Percentiles rank a stretch among this genome's conserved stretches.
phyloP scores from a whole-genome alignment of 2,797 vertebrate genomes.

The Fistularia commersonii region DNA sequence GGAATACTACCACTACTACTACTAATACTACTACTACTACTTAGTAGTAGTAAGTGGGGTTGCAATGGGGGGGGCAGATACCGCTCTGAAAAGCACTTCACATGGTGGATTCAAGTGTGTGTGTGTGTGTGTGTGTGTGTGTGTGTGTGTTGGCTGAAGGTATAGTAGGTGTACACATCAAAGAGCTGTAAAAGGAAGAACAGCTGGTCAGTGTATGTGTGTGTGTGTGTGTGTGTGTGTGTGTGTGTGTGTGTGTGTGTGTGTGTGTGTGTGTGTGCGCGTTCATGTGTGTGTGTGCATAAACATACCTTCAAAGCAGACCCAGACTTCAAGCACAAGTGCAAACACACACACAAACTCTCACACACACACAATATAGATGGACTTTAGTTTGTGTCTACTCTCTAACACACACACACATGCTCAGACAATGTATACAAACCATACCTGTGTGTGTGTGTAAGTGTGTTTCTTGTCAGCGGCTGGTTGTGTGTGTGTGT shows the following conservation, averaged over 20 bases:
- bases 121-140: not conserved
- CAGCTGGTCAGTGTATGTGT: slow-evolving; percentile 62
- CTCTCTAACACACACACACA: too few species aligned
- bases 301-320: slow-evolving; percentile 63
- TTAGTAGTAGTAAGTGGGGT: too few species aligned
- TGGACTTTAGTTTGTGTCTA: too few species aligned
- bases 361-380: slow-evolving; percentile 10
- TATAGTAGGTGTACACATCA: slow-evolving; percentile 45
- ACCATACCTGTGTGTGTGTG: slow-evolving; percentile 43
- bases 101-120: not conserved
- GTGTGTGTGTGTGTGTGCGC: slow-evolving; percentile 9
- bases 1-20: too few species aligned
- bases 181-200: slow-evolving; percentile 55
- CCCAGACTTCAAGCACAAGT: slow-evolving; percentile 54
- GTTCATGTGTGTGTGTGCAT: slow-evolving; percentile 6
- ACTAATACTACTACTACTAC: too few species aligned
- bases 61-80: too few species aligned
- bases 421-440: too few species aligned
- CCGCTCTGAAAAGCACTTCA: too few species aligned
- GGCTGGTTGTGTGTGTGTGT: slow-evolving; percentile 19
- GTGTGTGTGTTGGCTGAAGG: slow-evolving; percentile 6
- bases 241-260: slow-evolving; percentile 7
- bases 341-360: slow-evolving; percentile 21
- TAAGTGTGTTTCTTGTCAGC: slow-evolving; percentile 27
- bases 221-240: slow-evolving; percentile 19